Percentiles rank a stretch among this genome's conserved stretches.
Evolutionary conservation across 2,113 vertebrate genomes (phyloP).

Genomic region (Mesoclemmys tuberculata): DNA sequence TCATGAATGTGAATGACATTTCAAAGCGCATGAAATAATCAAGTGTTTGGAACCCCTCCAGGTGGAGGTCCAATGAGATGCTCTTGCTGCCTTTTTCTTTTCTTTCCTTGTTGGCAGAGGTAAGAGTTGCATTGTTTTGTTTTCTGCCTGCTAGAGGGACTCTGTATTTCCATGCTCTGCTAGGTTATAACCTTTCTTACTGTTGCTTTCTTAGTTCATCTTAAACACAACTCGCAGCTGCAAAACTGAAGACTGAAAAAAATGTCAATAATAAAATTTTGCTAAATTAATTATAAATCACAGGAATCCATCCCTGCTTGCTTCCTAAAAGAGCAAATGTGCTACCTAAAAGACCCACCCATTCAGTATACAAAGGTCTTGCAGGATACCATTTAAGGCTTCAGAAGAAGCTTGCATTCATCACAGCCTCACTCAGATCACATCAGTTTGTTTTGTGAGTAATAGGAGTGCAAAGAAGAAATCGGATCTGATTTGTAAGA

Average conservation of each 20-base stretch:
- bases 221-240: neutral
- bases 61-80: neutral
- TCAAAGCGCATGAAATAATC: neutral
- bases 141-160: constrained; percentile 9
- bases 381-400: neutral
- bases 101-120: neutral
- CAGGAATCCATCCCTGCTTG: neutral
- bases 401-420: neutral
- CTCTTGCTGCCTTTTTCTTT: rapidly evolving
- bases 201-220: neutral
- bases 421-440: neutral
- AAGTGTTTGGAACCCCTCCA: neutral
- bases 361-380: neutral
- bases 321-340: neutral
- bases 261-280: constrained; percentile 2
- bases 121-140: neutral
- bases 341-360: neutral
- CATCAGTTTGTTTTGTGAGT: neutral
- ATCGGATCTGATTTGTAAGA: neutral
- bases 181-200: constrained; percentile 14
- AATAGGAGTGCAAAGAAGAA: neutral
- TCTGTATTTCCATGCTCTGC: neutral
- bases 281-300: neutral
- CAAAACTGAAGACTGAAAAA: constrained; percentile 15
- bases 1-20: neutral